Conservation (phyloP, 2,888 invertebrate species). For the Anthophora plumipes region DNA sequence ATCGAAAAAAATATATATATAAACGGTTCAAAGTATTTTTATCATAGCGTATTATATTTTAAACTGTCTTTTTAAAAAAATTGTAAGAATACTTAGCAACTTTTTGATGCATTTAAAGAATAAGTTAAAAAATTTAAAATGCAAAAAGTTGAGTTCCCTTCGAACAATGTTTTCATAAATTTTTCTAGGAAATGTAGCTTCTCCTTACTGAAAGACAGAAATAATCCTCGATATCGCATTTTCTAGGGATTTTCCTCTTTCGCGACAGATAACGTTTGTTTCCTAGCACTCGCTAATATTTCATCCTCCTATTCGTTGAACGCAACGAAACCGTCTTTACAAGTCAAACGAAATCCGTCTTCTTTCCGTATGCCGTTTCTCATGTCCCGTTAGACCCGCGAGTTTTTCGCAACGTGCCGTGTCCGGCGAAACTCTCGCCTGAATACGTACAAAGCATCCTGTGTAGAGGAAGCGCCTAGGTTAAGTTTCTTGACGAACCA, state of each 20-base stretch:
- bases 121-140: no score
- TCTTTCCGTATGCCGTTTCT: conserved; percentile 27
- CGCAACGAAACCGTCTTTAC: neutral
- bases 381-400: conserved; percentile 35
- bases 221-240: no score
- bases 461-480: conserved; percentile 23
- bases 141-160: no score
- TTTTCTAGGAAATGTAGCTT: neutral
- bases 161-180: neutral
- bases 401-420: conserved; percentile 27
- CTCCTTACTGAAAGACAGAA: neutral
- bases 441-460: conserved; percentile 30
- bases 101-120: no score
- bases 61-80: no score
- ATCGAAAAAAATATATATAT: no score
- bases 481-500: conserved; percentile 53
- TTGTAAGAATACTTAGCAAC: no score
- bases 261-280: no score
- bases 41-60: no score
- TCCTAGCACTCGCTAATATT: neutral
- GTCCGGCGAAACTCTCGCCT: conserved; percentile 31
- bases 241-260: neutral
- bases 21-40: no score
- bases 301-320: neutral
- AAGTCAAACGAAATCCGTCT: conserved; percentile 22